These are phyloP conservation scores for Drosophila dives DNA, from an alignment of 2,888 invertebrate genomes.

Conservation along the genomic window DNA sequence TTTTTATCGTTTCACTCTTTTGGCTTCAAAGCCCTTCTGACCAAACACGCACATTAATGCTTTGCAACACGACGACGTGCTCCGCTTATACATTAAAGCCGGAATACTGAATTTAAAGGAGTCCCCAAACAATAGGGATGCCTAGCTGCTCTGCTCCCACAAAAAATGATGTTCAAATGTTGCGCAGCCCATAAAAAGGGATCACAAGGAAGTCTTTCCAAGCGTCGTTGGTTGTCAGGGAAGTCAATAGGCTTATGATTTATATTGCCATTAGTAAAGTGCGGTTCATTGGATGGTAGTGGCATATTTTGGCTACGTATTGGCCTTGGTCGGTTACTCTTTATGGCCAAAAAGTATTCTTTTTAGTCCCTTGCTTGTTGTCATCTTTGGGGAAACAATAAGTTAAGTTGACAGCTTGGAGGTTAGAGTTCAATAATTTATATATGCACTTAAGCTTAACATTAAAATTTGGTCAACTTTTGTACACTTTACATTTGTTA, in stretches of 20 bases:
- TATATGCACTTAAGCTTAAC: constrained; percentile 2
- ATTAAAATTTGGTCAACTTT: background rate
- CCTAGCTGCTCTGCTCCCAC: background rate
- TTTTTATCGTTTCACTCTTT: constrained; percentile 13
- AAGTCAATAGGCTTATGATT: constrained; percentile 78
- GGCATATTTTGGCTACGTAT: constrained; percentile 4
- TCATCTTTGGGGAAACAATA: constrained; percentile 20
- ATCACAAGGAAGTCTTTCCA: constrained; percentile 62
- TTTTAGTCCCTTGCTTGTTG: constrained; percentile 23
- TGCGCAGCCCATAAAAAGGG: constrained; percentile 73
- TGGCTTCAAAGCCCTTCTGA: constrained; percentile 40
- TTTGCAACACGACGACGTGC: constrained; percentile 60
- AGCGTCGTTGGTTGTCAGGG: constrained; percentile 34
- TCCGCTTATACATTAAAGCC: constrained; percentile 51
- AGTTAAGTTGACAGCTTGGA: constrained; percentile 15
- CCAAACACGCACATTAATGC: constrained; percentile 67
- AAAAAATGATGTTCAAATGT: constrained; percentile 57
- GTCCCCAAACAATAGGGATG: constrained; percentile 13
- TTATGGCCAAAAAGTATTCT: constrained; percentile 33
- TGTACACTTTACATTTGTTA: background rate
- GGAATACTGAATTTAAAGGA: constrained; percentile 50
- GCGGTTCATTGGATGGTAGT: constrained; percentile 53
- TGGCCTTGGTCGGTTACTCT: constrained; percentile 1
- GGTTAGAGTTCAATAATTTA: background rate
- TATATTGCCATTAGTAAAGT: constrained; percentile 71